Evolutionary conservation across 2,888 invertebrate genomes (phyloP).

Genomic region (Drosophila imparisetae): DNA sequence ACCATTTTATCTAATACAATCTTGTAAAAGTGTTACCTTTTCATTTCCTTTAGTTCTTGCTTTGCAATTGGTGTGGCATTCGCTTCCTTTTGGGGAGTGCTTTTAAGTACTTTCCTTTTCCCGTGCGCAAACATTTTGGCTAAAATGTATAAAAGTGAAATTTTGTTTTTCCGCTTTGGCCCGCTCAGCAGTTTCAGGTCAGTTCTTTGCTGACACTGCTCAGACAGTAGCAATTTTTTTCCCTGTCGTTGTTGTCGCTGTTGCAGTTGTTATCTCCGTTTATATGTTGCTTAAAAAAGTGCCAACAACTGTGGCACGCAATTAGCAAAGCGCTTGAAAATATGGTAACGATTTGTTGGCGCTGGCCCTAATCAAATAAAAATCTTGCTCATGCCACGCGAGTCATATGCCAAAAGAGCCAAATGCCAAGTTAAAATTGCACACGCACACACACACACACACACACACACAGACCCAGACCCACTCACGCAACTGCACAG

Average conservation of each 20-base stretch:
- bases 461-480: constrained; percentile 5
- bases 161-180: constrained; percentile 40
- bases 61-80: constrained; percentile 8
- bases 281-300: constrained; percentile 45
- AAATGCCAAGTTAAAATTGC: constrained; percentile 35
- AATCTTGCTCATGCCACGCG: constrained; percentile 23
- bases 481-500: not conserved
- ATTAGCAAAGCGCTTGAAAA: constrained; percentile 57
- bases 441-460: constrained; percentile 9
- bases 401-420: constrained; percentile 16
- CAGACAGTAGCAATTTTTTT: constrained; percentile 21
- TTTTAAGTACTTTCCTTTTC: constrained; percentile 37
- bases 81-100: constrained; percentile 12
- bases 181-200: constrained; percentile 49
- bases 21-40: not conserved
- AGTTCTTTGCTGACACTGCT: constrained; percentile 44
- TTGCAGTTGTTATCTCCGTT: constrained; percentile 17
- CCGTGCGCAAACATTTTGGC: constrained; percentile 27
- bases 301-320: constrained; percentile 63
- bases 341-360: constrained; percentile 15
- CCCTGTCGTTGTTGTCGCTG: not conserved
- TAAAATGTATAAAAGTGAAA: constrained; percentile 44
- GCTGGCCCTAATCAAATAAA: constrained; percentile 34
- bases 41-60: not conserved
- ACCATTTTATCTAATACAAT: not conserved